These are phyloP conservation scores for Lemur catta DNA, from an alignment of 2,797 vertebrate species.

Conservation along the genomic window DNA sequence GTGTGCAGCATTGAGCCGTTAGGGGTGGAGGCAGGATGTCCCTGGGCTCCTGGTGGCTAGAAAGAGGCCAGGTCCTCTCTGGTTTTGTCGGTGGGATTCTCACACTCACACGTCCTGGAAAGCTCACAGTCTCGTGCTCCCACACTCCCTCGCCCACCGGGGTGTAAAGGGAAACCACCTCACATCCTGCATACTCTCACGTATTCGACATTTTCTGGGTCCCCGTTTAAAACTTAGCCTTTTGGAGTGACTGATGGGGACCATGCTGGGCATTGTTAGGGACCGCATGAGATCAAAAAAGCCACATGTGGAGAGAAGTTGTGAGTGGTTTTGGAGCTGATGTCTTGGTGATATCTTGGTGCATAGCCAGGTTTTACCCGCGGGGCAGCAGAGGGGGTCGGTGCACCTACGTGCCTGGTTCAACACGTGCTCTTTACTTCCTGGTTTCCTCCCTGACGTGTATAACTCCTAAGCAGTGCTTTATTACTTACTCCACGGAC, in stretches of 20 bases:
- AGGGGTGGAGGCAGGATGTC: neutral
- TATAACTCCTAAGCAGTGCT: neutral
- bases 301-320: neutral
- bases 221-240: neutral
- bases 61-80: neutral
- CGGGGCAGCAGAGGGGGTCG: neutral
- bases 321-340: neutral
- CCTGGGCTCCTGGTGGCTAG: neutral
- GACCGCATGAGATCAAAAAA: neutral
- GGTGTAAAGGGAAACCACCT: neutral
- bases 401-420: too few relatives aligned
- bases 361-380: fast-evolving
- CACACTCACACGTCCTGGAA: neutral
- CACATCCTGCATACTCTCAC: neutral
- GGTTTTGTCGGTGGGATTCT: neutral
- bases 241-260: neutral
- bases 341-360: neutral
- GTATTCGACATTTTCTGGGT: neutral
- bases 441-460: neutral
- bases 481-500: neutral
- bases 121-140: neutral
- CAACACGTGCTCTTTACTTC: neutral
- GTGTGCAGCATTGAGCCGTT: neutral
- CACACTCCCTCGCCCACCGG: neutral
- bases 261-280: neutral